Conservation (phyloP, 2,113 vertebrate genomes). For the Chrysemys picta region DNA sequence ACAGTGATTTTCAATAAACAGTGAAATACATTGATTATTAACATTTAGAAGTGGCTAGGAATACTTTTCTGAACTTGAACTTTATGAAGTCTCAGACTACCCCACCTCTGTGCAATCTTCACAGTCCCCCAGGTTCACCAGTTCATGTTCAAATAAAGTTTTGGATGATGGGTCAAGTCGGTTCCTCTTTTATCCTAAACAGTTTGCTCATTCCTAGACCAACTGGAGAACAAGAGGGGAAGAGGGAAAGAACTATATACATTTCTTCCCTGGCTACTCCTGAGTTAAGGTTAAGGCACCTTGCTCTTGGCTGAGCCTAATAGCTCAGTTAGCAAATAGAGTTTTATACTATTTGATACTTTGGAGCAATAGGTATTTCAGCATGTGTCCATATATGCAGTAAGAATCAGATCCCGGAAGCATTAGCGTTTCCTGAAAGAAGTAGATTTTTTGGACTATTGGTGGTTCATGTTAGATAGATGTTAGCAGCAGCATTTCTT, state of each 20-base stretch:
- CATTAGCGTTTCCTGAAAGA: background rate
- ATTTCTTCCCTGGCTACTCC: background rate
- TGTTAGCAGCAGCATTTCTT: background rate
- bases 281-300: background rate
- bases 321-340: background rate
- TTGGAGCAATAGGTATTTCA: background rate
- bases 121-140: background rate
- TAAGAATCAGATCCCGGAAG: background rate
- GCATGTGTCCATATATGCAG: background rate
- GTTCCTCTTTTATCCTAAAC: background rate
- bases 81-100: background rate
- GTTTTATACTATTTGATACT: background rate
- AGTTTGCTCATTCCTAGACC: background rate
- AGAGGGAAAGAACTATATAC: background rate
- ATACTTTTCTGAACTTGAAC: background rate
- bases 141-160: background rate
- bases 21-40: background rate
- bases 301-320: background rate
- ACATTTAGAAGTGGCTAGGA: background rate
- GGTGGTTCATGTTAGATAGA: background rate
- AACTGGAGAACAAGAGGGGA: background rate
- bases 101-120: background rate
- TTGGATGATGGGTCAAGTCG: background rate
- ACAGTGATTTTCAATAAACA: background rate
- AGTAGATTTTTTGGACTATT: background rate